Evolutionary conservation across 2,888 invertebrate genomes (phyloP).

Genomic region (Chymomyza amoena): DNA sequence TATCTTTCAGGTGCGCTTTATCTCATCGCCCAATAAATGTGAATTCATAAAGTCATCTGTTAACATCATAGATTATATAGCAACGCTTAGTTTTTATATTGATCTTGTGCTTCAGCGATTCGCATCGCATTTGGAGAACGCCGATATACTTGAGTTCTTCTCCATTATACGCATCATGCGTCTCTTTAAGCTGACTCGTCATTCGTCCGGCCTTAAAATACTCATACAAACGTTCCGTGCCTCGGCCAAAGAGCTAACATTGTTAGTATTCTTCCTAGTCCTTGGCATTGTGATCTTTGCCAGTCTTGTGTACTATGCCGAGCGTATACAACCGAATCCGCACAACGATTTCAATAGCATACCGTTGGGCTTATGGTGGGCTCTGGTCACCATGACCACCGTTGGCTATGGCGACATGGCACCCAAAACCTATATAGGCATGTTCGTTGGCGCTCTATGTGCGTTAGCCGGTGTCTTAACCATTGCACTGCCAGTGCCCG

Average conservation of each 20-base stretch:
- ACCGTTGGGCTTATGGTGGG: constrained; percentile 99
- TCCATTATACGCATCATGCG: constrained; percentile 98
- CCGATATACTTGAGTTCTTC: constrained; percentile 98
- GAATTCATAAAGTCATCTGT: constrained; percentile 97
- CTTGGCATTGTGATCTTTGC: constrained; percentile 99
- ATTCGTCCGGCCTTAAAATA: constrained; percentile 98
- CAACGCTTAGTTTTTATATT: constrained; percentile 98
- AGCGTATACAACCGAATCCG: constrained; percentile 95
- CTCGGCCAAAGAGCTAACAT: constrained; percentile 96
- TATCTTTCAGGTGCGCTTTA: constrained; percentile 85
- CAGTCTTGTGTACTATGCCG: constrained; percentile 98
- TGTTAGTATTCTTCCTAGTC: constrained; percentile 98
- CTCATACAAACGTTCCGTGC: constrained; percentile 98
- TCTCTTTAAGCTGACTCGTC: constrained; percentile 96
- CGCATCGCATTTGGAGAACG: constrained; percentile 94
- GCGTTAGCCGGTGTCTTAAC: constrained; percentile 99
- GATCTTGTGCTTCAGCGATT: constrained; percentile 93
- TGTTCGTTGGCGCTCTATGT: constrained; percentile 99
- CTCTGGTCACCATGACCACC: constrained; percentile 98
- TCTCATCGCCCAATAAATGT: constrained; percentile 95
- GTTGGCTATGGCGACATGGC: constrained; percentile 99
- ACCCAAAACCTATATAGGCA: constrained; percentile 98
- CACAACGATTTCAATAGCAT: constrained; percentile 99
- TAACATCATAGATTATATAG: constrained; percentile 99
- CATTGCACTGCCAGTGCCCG: constrained; percentile 98